Conservation (phyloP, 2,797 vertebrate species). For the Myotis findleyi region DNA sequence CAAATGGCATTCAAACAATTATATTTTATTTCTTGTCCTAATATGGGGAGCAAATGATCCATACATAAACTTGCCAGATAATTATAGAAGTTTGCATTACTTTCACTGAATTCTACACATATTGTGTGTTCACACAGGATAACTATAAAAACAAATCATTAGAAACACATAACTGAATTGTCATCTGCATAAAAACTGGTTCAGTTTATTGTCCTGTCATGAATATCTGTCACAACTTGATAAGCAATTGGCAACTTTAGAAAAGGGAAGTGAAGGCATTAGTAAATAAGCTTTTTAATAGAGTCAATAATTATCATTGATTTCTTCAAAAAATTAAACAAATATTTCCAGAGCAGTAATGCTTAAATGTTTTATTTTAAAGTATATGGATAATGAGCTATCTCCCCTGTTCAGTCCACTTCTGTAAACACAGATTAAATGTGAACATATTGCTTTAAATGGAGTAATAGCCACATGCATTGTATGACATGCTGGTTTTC, state of each 20-base stretch:
- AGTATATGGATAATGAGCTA: not conserved
- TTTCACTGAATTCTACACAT: not conserved
- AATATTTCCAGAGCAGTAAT: not conserved
- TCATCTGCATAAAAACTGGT: not conserved
- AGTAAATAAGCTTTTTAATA: not conserved
- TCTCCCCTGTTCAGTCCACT: not conserved
- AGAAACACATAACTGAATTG: constrained; percentile 19
- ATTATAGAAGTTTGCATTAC: not conserved
- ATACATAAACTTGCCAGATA: not conserved
- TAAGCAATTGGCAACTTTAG: not conserved
- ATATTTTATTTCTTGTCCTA: not conserved
- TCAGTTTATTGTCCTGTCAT: not conserved
- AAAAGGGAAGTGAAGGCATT: not conserved
- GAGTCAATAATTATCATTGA: not conserved
- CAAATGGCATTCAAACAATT: constrained; percentile 43
- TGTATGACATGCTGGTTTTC: not conserved
- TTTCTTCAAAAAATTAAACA: constrained; percentile 41
- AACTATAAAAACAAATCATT: constrained; percentile 25
- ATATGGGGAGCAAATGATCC: not conserved
- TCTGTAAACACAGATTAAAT: not conserved
- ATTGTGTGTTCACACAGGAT: not conserved
- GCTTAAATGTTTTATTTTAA: not conserved
- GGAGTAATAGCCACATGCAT: not conserved
- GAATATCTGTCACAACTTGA: not conserved
- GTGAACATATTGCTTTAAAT: not conserved